Conservation (phyloP, 2,797 vertebrate genomes). For the Cuniculus paca region DNA sequence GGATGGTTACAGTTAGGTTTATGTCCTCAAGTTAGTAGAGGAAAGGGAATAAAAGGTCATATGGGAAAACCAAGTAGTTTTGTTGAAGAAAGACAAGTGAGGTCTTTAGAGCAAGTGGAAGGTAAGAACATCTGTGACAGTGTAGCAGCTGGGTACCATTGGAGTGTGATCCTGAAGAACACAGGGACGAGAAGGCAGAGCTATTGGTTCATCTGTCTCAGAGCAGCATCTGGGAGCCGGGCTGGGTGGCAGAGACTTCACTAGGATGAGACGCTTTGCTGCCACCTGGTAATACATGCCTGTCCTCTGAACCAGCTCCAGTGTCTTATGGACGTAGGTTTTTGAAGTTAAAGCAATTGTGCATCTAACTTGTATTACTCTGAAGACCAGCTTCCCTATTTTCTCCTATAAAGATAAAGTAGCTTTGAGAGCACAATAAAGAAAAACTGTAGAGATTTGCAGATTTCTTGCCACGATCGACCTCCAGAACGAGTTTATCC, state of each 20-base stretch:
- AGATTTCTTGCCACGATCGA: not conserved
- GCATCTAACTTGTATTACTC: not conserved
- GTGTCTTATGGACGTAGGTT: not conserved
- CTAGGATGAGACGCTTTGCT: not conserved
- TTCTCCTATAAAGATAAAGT: not conserved
- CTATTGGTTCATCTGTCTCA: fast-evolving
- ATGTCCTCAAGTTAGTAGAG: fast-evolving
- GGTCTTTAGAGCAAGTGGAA: not conserved
- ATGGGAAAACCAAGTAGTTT: too few species aligned
- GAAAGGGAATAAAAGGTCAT: not conserved
- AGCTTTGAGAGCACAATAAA: not conserved
- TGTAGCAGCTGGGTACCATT: too few species aligned
- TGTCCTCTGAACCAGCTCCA: too few species aligned
- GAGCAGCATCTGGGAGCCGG: fast-evolving
- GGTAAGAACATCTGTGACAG: not conserved
- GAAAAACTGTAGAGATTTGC: not conserved
- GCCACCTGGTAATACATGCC: fast-evolving
- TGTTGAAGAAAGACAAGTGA: not conserved
- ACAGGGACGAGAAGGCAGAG: not conserved
- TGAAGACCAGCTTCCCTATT: not conserved
- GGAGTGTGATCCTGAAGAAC: not conserved
- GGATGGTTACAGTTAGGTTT: not conserved
- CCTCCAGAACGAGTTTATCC: not conserved
- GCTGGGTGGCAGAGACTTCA: not conserved
- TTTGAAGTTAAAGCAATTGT: not conserved